A percentile compares a stretch with the other conserved stretches of the same genome.
These are phyloP conservation scores for Oligia fasciuncula DNA, from an alignment of 2,888 invertebrate genomes.

Conservation along the genomic window DNA sequence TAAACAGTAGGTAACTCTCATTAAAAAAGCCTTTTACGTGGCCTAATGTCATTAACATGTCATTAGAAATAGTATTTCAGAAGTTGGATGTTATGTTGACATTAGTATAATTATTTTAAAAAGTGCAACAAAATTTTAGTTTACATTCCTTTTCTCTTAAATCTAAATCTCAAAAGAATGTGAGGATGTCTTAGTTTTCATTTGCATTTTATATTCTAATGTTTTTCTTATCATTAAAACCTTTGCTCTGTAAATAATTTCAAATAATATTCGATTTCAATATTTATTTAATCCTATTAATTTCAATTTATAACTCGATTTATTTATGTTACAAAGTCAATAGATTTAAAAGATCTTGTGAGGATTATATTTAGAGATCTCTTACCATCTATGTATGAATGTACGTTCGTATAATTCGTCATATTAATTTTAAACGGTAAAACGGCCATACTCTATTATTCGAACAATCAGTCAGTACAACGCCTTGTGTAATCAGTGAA, in stretches of 20 bases:
- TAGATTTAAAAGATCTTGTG: conserved; percentile 33
- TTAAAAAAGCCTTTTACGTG: conserved; percentile 8
- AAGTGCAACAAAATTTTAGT: conserved; percentile 61
- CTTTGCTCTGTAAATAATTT: conserved; percentile 58
- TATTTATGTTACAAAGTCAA: conserved; percentile 34
- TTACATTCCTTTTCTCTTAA: conserved; percentile 68
- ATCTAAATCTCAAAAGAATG: conserved; percentile 54
- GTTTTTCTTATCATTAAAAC: conserved; percentile 31
- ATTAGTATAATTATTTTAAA: conserved; percentile 42
- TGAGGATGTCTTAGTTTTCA: conserved; percentile 43
- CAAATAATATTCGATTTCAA: conserved; percentile 38
- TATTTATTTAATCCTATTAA: conserved; percentile 28
- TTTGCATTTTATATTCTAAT: conserved; percentile 34
- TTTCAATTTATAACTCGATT: conserved; percentile 32
- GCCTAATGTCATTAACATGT: conserved; percentile 36
- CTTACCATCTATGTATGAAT: conserved; percentile 18
- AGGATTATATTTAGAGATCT: conserved; percentile 45
- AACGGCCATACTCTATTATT: conserved; percentile 27
- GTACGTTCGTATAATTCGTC: conserved; percentile 28
- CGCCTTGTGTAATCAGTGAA: background rate
- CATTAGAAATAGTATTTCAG: conserved; percentile 49
- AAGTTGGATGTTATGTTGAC: conserved; percentile 50
- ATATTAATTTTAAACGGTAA: conserved; percentile 30
- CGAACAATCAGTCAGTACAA: conserved; percentile 10
- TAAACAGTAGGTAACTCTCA: conserved; percentile 24